These are phyloP conservation scores for Pelobates cultripes DNA, from an alignment of 2,797 vertebrate genomes.

Conservation along the genomic window DNA sequence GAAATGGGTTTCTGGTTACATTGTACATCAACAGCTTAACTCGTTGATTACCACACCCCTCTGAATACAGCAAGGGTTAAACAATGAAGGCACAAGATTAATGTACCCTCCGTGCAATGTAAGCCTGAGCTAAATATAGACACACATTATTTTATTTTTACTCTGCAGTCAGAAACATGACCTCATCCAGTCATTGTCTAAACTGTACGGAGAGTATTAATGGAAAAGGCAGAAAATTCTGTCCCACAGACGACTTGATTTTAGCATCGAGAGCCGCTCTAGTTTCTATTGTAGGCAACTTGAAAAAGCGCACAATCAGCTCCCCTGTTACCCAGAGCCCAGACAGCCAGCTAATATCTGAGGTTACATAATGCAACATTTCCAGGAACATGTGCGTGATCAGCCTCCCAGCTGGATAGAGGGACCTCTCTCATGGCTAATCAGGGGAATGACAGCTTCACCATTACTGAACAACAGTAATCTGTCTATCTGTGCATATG, in stretches of 20 bases:
- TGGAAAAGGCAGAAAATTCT: constrained; percentile 55
- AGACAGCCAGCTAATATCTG: constrained; percentile 71
- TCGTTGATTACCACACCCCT: not conserved
- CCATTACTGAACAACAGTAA: not conserved
- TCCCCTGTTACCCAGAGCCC: constrained; percentile 59
- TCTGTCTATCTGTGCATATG: too few relatives aligned
- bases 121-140: constrained; percentile 72
- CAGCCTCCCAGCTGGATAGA: constrained; percentile 48
- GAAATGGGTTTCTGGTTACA: too few relatives aligned
- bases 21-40: not conserved
- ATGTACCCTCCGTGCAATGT: constrained; percentile 68
- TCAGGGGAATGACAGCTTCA: constrained; percentile 6
- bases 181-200: constrained; percentile 62
- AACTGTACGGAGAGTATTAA: constrained; percentile 53
- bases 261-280: constrained; percentile 16
- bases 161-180: constrained; percentile 58
- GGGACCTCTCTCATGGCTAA: not conserved
- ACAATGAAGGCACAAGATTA: constrained; percentile 17
- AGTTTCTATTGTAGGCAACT: constrained; percentile 73
- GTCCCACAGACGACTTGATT: constrained; percentile 8
- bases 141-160: constrained; percentile 62
- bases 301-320: constrained; percentile 78
- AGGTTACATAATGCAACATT: constrained; percentile 83
- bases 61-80: not conserved
- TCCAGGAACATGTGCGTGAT: constrained; percentile 70